phyloP scores from a whole-genome alignment of 2,797 vertebrate genomes.

The Moxostoma hubbsi region DNA sequence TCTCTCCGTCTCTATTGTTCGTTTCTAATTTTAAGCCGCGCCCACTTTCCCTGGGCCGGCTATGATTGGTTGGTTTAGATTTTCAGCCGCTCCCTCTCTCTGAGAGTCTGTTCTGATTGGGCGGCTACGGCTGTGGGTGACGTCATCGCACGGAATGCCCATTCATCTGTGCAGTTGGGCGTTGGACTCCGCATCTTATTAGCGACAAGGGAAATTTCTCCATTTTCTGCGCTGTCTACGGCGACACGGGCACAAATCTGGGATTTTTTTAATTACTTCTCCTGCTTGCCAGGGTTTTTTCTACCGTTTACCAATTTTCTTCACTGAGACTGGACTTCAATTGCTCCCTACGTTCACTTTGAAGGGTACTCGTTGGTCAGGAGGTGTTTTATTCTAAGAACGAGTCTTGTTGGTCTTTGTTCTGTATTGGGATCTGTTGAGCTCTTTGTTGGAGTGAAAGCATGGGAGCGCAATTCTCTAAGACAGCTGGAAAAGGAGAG shows the following conservation, averaged over 20 bases:
- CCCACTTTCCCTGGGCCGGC: slow-evolving; percentile 63
- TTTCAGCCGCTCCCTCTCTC: slow-evolving; percentile 78
- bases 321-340: slow-evolving; percentile 60
- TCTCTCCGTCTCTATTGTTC: slow-evolving; percentile 80
- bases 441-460: slow-evolving; percentile 91
- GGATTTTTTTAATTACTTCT: slow-evolving; percentile 82
- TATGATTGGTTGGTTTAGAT: slow-evolving; percentile 42
- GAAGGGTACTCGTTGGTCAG: slow-evolving; percentile 68
- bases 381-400: slow-evolving; percentile 60
- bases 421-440: slow-evolving; percentile 85
- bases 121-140: slow-evolving; percentile 71
- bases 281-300: slow-evolving; percentile 77
- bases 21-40: slow-evolving; percentile 72
- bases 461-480: slow-evolving; percentile 97
- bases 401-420: slow-evolving; percentile 85
- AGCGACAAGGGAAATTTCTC: slow-evolving; percentile 94
- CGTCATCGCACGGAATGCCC: slow-evolving; percentile 90
- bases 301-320: slow-evolving; percentile 56
- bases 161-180: slow-evolving; percentile 97
- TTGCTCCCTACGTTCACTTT: slow-evolving; percentile 64
- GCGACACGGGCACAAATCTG: slow-evolving; percentile 84
- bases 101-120: slow-evolving; percentile 83
- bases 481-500: slow-evolving; percentile 89
- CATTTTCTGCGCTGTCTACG: slow-evolving; percentile 92
- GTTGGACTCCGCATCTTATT: slow-evolving; percentile 98